Percentiles rank a stretch among this genome's conserved stretches.
phyloP scores from a whole-genome alignment of 2,113 vertebrate species.

The Stomatorhinus ivindoensis region DNA sequence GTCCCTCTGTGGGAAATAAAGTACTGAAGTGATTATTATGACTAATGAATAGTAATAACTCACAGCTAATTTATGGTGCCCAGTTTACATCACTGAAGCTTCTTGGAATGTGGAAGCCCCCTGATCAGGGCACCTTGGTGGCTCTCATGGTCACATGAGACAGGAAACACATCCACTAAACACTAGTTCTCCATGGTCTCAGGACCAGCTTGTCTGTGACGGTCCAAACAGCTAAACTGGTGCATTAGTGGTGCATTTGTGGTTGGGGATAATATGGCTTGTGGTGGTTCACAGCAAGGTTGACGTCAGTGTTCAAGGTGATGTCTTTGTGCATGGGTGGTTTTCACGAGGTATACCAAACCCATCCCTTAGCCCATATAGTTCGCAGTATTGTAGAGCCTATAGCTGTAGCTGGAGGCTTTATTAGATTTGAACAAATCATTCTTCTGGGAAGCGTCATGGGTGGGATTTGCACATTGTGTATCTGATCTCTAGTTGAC shows the following conservation, averaged over 20 bases:
- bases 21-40: neutral
- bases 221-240: neutral
- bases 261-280: neutral
- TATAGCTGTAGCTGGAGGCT: neutral
- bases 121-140: neutral
- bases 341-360: neutral
- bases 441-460: neutral
- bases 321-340: neutral
- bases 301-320: neutral
- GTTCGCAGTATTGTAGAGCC: neutral
- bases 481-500: neutral
- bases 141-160: neutral
- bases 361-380: neutral
- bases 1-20: neutral
- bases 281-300: neutral
- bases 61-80: neutral
- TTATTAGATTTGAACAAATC: neutral
- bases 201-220: neutral
- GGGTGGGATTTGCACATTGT: neutral
- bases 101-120: neutral
- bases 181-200: neutral
- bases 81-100: neutral
- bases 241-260: neutral
- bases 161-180: neutral
- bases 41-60: neutral